A percentile compares a stretch with the other conserved stretches of the same genome.
These are phyloP conservation scores for Sarcophaga caerulescens DNA, from an alignment of 2,888 invertebrate species.

Conservation along the genomic window DNA sequence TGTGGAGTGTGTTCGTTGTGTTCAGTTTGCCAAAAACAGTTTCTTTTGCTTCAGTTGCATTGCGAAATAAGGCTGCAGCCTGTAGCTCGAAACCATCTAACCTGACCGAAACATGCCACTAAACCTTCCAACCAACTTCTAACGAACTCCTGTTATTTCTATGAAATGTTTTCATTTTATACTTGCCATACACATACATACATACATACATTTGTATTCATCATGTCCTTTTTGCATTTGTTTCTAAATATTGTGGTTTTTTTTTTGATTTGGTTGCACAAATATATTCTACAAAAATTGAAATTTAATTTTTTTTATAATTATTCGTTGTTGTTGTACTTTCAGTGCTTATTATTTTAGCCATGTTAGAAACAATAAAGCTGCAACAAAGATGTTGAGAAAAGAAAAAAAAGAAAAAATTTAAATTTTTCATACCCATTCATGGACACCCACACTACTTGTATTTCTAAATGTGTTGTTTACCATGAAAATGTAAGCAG, in stretches of 20 bases:
- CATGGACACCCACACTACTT: not conserved
- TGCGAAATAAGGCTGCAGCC: not conserved
- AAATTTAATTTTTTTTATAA: no score
- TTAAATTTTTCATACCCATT: slow-evolving; percentile 24
- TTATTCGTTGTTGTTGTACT: not conserved
- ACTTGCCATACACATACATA: not conserved
- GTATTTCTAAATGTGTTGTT: not conserved
- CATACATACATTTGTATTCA: not conserved
- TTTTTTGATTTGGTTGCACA: not conserved
- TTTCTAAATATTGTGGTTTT: no score
- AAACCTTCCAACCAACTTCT: slow-evolving; percentile 7
- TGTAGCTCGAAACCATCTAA: slow-evolving; percentile 9
- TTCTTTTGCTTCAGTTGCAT: slow-evolving; percentile 47
- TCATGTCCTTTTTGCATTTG: not conserved
- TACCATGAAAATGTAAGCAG: not conserved
- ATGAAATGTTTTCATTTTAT: slow-evolving; percentile 13
- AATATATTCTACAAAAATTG: not conserved
- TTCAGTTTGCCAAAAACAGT: slow-evolving; percentile 53
- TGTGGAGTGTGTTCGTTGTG: not conserved
- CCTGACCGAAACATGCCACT: not conserved
- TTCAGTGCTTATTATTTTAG: slow-evolving; percentile 19
- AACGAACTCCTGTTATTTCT: not conserved
- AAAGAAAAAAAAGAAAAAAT: slow-evolving; percentile 13
- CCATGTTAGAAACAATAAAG: not conserved
- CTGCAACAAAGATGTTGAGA: not conserved